A percentile compares a stretch with the other conserved stretches of the same genome.
phyloP scores from a whole-genome alignment of 35 echinoderm and acorn worm genomes.

The Ophiothrix spiculata region DNA sequence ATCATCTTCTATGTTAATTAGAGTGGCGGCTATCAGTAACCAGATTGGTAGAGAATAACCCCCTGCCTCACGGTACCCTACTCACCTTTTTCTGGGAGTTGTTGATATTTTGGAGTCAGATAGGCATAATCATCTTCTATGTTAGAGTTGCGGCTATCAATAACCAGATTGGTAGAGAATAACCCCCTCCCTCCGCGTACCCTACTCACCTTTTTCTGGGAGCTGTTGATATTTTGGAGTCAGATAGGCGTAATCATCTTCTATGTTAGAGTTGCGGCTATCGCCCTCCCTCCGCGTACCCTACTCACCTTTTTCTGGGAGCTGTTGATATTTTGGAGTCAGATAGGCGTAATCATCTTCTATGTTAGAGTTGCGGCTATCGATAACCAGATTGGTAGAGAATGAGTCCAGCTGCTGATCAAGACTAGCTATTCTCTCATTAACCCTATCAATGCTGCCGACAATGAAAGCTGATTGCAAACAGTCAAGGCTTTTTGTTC shows the following conservation, averaged over 20 bases:
- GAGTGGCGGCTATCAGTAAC: conserved; percentile 78
- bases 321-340: conserved; percentile 42
- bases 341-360: conserved; percentile 62
- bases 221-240: conserved; percentile 43
- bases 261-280: conserved; percentile 61
- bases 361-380: conserved; percentile 65
- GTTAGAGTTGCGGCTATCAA: conserved; percentile 76
- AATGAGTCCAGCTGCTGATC: conserved; percentile 76
- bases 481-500: no score
- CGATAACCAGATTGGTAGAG: conserved; percentile 63
- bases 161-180: conserved; percentile 59
- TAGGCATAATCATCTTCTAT: conserved; percentile 62
- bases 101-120: conserved; percentile 44
- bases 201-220: conserved; percentile 51
- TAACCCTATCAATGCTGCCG: conserved; percentile 79
- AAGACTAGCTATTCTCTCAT: conserved; percentile 75
- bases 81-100: conserved; percentile 50
- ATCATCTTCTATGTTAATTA: conserved; percentile 62
- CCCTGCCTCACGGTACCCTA: no score
- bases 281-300: no score
- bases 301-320: conserved; percentile 49
- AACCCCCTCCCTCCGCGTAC: no score
- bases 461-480: conserved; percentile 69
- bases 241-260: conserved; percentile 57
- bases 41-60: conserved; percentile 50